Base-by-base conservation (phyloP, 2,888 invertebrate species). In the Lycaena phlaeas region DNA sequence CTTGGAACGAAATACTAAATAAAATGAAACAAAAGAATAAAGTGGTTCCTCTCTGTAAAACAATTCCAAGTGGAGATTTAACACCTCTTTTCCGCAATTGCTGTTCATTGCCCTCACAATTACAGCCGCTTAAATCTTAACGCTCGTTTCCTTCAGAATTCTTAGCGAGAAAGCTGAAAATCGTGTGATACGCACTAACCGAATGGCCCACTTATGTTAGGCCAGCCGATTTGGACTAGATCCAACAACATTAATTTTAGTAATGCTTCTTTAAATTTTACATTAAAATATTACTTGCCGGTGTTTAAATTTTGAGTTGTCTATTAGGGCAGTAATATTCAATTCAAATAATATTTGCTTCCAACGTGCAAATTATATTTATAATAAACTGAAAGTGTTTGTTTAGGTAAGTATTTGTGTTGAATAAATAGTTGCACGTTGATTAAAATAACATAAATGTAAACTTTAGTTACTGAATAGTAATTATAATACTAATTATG, bases 221-320 rank as follows among this genome's bases (percentile, higher is more conserved):
- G 42, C 44, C 43, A 43, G 45, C 42, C 49, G 59, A 69, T 68
- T 73, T 77, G 77, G 76, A 70, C 27, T 9, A 29, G 15, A 40
- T 56, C 77, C 78, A 78, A 64, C 44, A 36, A 42, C 68, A 75
- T 74, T 73, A 72, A 61, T 61, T 61, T 12, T 12, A 11, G 18
- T 34, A 22, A 22, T 12, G 22, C 11, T 12, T 34, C 9, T 12
- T 22, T 34, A 22, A 22, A 22, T 34, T 34, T 22, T 5, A 18
- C 3, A 4, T 18, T 18, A 18, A 18, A 3, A 5, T 18, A 18
- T 18, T 18, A 18, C 5, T 18, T 18, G 5, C 5, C 18, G 18
- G 18, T 18, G 18, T 18, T 18, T 18, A 18, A 4, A 18, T 4
- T 18, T 5, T 18, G 3, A 3, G 4, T 5, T 18, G 18, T 18